A percentile compares a stretch with the other conserved stretches of the same genome.
These are phyloP conservation scores for Archegozetes longisetosus DNA, from an alignment of 1,140 invertebrate genomes.

Conservation along the genomic window DNA sequence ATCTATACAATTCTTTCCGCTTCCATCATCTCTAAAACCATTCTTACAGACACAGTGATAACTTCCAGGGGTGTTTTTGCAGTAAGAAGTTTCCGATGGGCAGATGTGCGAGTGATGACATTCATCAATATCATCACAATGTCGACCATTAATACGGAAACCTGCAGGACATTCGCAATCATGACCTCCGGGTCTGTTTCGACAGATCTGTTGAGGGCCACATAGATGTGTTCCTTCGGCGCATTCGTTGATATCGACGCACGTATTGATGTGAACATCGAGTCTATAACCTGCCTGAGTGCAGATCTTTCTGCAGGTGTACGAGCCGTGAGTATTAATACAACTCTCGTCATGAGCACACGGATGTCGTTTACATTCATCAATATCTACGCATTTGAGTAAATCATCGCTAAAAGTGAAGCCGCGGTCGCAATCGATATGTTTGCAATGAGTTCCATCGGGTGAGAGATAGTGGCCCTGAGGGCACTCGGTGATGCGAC, in stretches of 20 bases:
- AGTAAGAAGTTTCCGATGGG: constrained; percentile 27
- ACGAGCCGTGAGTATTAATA: constrained; percentile 70
- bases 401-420: constrained; percentile 24
- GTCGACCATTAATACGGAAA: constrained; percentile 2
- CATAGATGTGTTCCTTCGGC: constrained; percentile 4
- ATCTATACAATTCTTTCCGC: constrained; percentile 45
- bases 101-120: constrained; percentile 9
- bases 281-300: constrained; percentile 12
- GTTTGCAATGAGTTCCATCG: constrained; percentile 13
- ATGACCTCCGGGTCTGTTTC: constrained; percentile 7
- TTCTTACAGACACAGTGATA: constrained; percentile 93
- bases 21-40: constrained; percentile 37
- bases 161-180: constrained; percentile 7
- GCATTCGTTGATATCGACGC: constrained; percentile 11
- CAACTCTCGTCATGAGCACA: constrained; percentile 61
- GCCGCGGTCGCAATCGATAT: constrained; percentile 10
- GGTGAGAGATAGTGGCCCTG: constrained; percentile 10
- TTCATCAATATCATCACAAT: constrained; percentile 10
- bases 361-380: constrained; percentile 73
- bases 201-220: constrained; percentile 9
- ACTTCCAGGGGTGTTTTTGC: constrained; percentile 70
- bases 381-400: constrained; percentile 61
- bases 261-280: neutral
- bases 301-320: constrained; percentile 40
- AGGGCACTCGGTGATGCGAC: constrained; percentile 7